A percentile compares a stretch with the other conserved stretches of the same genome.
phyloP scores from a whole-genome alignment of 2,888 invertebrate species.

The Limnephilus marmoratus region DNA sequence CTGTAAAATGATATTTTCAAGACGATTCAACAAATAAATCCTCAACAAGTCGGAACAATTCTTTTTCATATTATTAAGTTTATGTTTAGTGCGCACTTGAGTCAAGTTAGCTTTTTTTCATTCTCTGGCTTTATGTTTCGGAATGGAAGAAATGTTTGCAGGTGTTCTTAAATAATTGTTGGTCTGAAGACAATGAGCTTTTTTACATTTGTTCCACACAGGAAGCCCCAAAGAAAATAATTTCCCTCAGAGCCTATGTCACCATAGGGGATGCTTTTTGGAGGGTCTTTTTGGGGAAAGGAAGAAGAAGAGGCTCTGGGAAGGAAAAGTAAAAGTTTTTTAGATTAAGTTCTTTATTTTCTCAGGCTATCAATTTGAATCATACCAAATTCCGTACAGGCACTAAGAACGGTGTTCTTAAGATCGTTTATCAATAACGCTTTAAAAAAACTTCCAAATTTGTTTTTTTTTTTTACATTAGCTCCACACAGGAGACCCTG shows the following conservation, averaged over 20 bases:
- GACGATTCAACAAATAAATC: background rate
- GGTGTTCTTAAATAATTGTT: too few relatives aligned
- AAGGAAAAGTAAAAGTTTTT: background rate
- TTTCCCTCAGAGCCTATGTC: too few relatives aligned
- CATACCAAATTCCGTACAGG: background rate
- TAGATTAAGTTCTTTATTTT: background rate
- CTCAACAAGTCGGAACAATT: background rate
- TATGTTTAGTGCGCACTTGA: background rate
- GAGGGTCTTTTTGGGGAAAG: too few relatives aligned
- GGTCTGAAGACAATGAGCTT: too few relatives aligned
- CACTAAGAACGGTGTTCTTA: background rate
- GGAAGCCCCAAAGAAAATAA: too few relatives aligned
- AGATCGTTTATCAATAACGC: background rate
- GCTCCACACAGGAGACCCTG: too few relatives aligned
- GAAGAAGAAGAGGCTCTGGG: too few relatives aligned
- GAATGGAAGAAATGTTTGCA: too few relatives aligned
- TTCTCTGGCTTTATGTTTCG: background rate
- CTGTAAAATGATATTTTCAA: background rate
- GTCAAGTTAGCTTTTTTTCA: background rate
- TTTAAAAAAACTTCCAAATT: background rate
- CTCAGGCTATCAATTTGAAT: background rate
- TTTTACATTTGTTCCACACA: too few relatives aligned
- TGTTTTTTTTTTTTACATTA: too few relatives aligned
- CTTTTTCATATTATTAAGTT: background rate
- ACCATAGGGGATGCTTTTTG: too few relatives aligned